Evolutionary conservation across 2,113 vertebrate species (phyloP).

Genomic region (Zosterops hypoxanthus): DNA sequence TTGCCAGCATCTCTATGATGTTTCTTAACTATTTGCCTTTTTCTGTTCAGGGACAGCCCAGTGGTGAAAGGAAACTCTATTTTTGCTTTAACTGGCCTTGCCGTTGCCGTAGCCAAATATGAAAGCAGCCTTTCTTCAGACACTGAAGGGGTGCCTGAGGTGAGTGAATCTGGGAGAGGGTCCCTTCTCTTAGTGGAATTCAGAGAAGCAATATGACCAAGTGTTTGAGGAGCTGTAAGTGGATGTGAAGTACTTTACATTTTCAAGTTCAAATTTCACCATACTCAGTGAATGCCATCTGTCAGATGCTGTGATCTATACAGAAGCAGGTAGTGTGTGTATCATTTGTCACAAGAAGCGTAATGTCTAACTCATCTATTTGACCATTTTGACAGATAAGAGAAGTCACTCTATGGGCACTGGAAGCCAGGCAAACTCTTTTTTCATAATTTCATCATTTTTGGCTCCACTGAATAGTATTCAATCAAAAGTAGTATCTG

Average conservation of each 20-base stretch:
- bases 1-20: neutral
- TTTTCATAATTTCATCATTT: neutral
- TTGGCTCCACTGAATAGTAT: neutral
- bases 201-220: neutral
- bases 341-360: neutral
- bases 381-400: neutral
- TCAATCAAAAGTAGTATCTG: neutral
- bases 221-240: neutral
- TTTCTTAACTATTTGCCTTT: neutral
- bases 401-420: neutral
- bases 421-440: neutral
- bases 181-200: neutral
- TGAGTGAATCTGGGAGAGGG: slow-evolving; percentile 59
- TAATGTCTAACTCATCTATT: neutral
- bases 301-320: neutral
- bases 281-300: neutral
- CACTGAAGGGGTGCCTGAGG: slow-evolving; percentile 74
- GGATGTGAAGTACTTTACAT: neutral
- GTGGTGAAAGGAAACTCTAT: slow-evolving; percentile 95
- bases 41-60: slow-evolving; percentile 85
- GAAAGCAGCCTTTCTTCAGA: slow-evolving; percentile 88
- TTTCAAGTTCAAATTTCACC: neutral
- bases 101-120: slow-evolving; percentile 83
- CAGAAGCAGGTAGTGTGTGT: neutral
- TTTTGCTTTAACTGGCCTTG: slow-evolving; percentile 89